phyloP scores from a whole-genome alignment of 2,797 vertebrate genomes.

The Sebastes matsubarae region DNA sequence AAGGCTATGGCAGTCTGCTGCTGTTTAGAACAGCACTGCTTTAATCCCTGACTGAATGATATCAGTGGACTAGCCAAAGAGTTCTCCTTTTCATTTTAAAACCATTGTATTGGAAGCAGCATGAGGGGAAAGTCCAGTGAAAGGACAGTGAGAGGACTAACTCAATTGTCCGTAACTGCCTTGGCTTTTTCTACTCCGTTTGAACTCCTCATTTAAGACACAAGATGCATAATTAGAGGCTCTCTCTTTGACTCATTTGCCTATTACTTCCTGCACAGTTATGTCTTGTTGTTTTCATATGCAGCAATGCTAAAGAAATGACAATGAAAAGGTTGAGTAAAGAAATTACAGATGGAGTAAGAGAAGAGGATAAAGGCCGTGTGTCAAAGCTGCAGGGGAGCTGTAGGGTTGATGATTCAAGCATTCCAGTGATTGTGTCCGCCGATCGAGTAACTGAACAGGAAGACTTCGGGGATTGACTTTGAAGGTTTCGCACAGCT shows the following conservation, averaged over 20 bases:
- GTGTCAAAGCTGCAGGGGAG: slow-evolving; percentile 14
- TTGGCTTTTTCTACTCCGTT: slow-evolving; percentile 7
- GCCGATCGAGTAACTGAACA: slow-evolving; percentile 28
- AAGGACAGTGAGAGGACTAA: slow-evolving; percentile 40
- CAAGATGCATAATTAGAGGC: slow-evolving; percentile 45
- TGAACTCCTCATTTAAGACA: slow-evolving; percentile 27
- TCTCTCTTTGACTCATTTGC: slow-evolving; percentile 46
- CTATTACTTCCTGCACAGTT: slow-evolving; percentile 12
- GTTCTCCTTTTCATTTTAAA: slow-evolving; percentile 20
- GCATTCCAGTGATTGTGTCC: slow-evolving; percentile 17
- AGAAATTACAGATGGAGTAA: slow-evolving; percentile 35
- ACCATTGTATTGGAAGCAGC: slow-evolving; percentile 8
- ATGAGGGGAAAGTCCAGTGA: slow-evolving; percentile 48
- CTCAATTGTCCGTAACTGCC: slow-evolving; percentile 38
- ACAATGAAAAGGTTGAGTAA: slow-evolving; percentile 44
- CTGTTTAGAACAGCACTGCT: not conserved
- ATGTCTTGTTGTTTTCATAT: slow-evolving; percentile 21
- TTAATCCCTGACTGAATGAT: not conserved
- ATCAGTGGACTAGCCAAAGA: not conserved
- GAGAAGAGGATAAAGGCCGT: slow-evolving; percentile 10
- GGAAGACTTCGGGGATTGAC: slow-evolving; percentile 39
- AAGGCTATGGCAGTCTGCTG: not conserved
- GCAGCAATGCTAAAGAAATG: slow-evolving; percentile 11
- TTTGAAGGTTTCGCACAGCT: slow-evolving; percentile 60
- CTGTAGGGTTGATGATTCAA: slow-evolving; percentile 49